Evolutionary conservation across 2,797 vertebrate genomes (phyloP).

Genomic region (Notolabrus celidotus): DNA sequence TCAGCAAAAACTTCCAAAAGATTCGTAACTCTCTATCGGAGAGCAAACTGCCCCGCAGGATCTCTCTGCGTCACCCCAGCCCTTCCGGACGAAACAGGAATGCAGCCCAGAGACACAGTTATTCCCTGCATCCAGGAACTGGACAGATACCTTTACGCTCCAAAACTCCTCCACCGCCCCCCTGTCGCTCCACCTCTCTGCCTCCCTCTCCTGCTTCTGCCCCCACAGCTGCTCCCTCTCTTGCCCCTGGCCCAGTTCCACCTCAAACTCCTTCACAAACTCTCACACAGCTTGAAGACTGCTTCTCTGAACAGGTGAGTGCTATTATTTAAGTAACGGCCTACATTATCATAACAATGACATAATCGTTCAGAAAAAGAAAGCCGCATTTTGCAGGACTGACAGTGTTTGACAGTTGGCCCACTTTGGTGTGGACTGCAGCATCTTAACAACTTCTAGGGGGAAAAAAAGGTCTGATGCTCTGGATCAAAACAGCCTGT

Average conservation of each 20-base stretch:
- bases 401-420: background rate
- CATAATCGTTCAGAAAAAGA: background rate
- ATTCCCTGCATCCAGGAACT: conserved; percentile 75
- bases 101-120: conserved; percentile 81
- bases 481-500: no score
- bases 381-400: background rate
- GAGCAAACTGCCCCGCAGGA: conserved; percentile 94
- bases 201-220: conserved; percentile 85
- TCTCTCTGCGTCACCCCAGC: conserved; percentile 92
- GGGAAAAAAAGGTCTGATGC: no score
- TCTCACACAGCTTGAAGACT: conserved; percentile 97
- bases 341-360: background rate
- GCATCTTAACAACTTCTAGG: background rate
- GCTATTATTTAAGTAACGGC: conserved; percentile 3
- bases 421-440: background rate
- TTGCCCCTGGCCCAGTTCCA: conserved; percentile 65
- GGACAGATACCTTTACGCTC: conserved; percentile 83
- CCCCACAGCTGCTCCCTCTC: conserved; percentile 17
- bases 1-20: conserved; percentile 99
- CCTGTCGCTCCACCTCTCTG: conserved; percentile 90
- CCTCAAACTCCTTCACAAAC: conserved; percentile 86
- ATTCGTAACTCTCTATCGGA: conserved; percentile 97
- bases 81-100: conserved; percentile 73
- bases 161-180: conserved; percentile 86
- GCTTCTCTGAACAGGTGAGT: conserved; percentile 92